Evolutionary conservation across 1,140 invertebrate species (phyloP).

Genomic region (Penaeus japonicus): DNA sequence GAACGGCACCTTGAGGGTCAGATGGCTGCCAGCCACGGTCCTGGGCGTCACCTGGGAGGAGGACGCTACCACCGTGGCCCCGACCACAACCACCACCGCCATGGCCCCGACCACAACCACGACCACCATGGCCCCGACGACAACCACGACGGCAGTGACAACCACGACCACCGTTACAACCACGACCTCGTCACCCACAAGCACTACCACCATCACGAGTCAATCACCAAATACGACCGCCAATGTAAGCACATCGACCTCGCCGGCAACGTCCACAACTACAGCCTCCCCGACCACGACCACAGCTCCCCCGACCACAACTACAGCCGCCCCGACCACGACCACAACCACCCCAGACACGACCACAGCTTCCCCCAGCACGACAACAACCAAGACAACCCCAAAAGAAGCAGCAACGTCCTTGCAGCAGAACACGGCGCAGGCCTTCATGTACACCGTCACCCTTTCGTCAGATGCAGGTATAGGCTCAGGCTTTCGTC

Average conservation of each 20-base stretch:
- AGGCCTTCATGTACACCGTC: too few relatives aligned
- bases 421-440: too few relatives aligned
- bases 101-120: background rate
- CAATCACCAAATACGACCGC: too few relatives aligned
- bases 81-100: background rate
- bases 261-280: too few relatives aligned
- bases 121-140: background rate
- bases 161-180: background rate
- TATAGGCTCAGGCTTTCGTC: too few relatives aligned
- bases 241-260: too few relatives aligned
- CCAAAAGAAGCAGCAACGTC: too few relatives aligned
- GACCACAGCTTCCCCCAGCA: background rate
- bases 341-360: background rate
- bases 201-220: background rate
- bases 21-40: slow-evolving; percentile 34
- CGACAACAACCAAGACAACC: background rate
- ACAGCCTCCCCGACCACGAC: background rate
- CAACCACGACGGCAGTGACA: background rate
- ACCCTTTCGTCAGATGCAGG: too few relatives aligned
- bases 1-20: slow-evolving; percentile 44
- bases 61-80: background rate
- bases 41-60: background rate
- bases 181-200: background rate
- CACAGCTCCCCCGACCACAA: too few relatives aligned
- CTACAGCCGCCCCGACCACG: too few relatives aligned